Evolutionary conservation across 2,797 vertebrate genomes (phyloP), one percentile per base, ranked within the genome.

Genomic region (Anableps anableps): DNA sequence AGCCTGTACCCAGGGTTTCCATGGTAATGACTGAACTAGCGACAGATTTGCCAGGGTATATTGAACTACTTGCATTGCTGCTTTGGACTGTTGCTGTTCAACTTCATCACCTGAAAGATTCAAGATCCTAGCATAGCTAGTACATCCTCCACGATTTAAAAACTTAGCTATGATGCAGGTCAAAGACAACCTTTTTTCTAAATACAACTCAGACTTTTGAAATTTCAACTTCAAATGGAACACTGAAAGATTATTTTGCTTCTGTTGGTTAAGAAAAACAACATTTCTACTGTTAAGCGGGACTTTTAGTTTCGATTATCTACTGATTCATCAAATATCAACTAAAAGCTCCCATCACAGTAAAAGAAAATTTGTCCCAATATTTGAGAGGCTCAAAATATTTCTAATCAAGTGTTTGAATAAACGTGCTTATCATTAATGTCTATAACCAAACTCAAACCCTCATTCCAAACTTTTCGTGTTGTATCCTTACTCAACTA

Each of bases 401-500:
- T 64, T 36, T n/a, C 9, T 31, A 53, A 60, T 14, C 19, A 21
- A 45, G 64, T 78, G 78, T 73, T 77, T 62, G 26, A 75, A 48
- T 74, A 68, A 80, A 79, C 21, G 1, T 26, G n/a, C 50, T 75
- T 45, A 26, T 21, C 51, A 5, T 31, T 51, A 41, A 16, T 72
- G 75, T 71, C 76, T 64, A 51, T 66, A 74, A 74, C 11, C 53
- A 31, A 75, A 55, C 80, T 76, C 55, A 34, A 78, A 90, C 84
- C 80, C 75, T 75, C 71, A 80, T 83, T 87, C 76, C 75, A 1
- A 77, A 48, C 68, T 79, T 85, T 83, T 86, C 43, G 83, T 86
- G 89, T 91, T 86, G 88, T 88, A 91, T 92, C 90, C 90, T 89
- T 17, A 70, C 50, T 75, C 36, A 58, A 70, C 76, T 83, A 76